Evolutionary conservation across 2,113 vertebrate genomes (phyloP).

Genomic region (Ellobius talpinus): DNA sequence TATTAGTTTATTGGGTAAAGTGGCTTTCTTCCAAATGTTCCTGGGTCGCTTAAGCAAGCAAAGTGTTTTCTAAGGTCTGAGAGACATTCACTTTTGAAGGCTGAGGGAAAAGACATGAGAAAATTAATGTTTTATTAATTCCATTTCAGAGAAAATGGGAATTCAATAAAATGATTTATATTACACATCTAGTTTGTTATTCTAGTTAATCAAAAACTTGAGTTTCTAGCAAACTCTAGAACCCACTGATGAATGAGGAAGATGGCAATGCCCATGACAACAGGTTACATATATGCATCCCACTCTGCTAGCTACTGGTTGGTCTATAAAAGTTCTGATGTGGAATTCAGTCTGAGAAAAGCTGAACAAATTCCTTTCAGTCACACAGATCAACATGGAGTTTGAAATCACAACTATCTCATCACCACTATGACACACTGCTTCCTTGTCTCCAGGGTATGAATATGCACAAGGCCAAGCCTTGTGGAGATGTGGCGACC

Average conservation of each 20-base stretch:
- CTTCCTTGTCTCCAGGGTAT: background rate
- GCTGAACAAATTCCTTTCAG: background rate
- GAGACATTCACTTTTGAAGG: background rate
- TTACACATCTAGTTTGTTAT: background rate
- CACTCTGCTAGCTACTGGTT: background rate
- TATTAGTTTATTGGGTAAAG: constrained; percentile 73
- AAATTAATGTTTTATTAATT: constrained; percentile 58
- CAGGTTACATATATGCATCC: background rate
- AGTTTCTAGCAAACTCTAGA: constrained; percentile 23
- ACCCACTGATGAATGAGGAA: background rate
- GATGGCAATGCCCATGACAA: background rate
- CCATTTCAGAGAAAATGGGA: background rate
- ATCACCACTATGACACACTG: background rate
- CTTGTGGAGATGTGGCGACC: too few species aligned
- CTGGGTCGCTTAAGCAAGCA: constrained; percentile 10
- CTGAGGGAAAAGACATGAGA: background rate
- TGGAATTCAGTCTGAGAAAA: background rate
- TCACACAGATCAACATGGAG: background rate
- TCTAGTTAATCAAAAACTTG: background rate
- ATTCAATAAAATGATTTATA: constrained; percentile 28
- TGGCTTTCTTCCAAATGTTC: constrained; percentile 57
- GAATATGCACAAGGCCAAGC: background rate
- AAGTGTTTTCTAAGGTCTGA: constrained; percentile 62
- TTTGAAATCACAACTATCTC: background rate
- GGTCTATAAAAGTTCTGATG: background rate